A percentile compares a stretch with the other conserved stretches of the same genome.
phyloP scores from a whole-genome alignment of 1,140 invertebrate species.

The Catajapyx aquilonaris region DNA sequence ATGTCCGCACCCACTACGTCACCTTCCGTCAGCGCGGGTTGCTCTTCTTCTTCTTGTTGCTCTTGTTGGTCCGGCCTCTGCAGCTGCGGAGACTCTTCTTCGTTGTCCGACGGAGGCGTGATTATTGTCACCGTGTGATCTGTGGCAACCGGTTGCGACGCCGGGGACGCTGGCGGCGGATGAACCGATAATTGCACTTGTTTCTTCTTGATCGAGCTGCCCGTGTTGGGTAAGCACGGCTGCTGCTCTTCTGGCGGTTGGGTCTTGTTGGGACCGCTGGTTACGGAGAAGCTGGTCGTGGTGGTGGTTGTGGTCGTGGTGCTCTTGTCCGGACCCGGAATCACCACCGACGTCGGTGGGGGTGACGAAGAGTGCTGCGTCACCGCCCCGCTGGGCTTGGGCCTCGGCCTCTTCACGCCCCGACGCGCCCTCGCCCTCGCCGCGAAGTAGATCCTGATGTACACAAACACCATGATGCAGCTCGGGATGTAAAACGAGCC shows the following conservation, averaged over 20 bases:
- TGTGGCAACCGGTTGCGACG: neutral
- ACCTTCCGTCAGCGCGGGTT: neutral
- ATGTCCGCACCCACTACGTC: neutral
- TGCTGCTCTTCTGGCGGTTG: neutral
- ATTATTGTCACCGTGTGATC: conserved; percentile 1
- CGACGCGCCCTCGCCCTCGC: conserved; percentile 73
- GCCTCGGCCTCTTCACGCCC: conserved; percentile 48
- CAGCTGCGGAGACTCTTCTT: conserved; percentile 5
- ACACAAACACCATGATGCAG: conserved; percentile 97
- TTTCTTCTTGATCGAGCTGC: conserved; percentile 7
- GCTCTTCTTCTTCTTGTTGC: conserved; percentile 9
- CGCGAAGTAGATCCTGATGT: conserved; percentile 94
- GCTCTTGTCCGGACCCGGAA: neutral
- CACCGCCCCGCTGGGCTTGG: too few relatives aligned
- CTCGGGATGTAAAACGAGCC: conserved; percentile 98
- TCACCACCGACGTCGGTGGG: neutral
- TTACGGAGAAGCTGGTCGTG: conserved; percentile 8
- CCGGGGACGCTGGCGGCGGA: conserved; percentile 5
- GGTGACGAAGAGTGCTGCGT: neutral
- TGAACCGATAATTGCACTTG: conserved; percentile 8
- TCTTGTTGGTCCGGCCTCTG: conserved; percentile 11
- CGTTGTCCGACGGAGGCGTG: neutral
- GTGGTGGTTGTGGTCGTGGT: conserved; percentile 7
- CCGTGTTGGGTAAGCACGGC: too few relatives aligned
- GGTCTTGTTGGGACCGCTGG: conserved; percentile 3